Base-by-base conservation (phyloP, 2,888 invertebrate genomes). In the Lordiphosa andalusiaca region DNA sequence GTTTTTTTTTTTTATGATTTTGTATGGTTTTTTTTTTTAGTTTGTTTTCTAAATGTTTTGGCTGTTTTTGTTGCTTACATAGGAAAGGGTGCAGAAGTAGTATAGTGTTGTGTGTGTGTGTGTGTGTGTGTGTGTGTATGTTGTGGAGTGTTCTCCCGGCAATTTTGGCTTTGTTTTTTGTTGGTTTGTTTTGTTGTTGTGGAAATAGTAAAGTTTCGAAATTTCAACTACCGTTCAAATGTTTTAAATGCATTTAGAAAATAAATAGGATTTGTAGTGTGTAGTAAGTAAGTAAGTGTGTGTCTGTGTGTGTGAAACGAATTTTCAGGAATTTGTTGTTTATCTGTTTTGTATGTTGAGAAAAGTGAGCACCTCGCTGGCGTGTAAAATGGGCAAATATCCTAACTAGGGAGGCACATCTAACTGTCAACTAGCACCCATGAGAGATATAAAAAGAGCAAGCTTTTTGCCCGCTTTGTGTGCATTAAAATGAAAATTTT, bases 161-260 rank as follows among this genome's bases (percentile, higher is more conserved):
- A 83, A 84, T 84, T 84, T 83, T 70, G 73, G 76, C 73, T 65
- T 84, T 60, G 42, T 62, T 53, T 16, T 12, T 63, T 25, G 38
- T 55, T 63, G 21, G 38, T 55, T 16, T 16, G 16, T 16, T 16
- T 16, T 25, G 38, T 55, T 55, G 67, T 52, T 21, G 25, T 83
- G 80, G 80, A 85, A 80, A 80, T 83, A 83, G 77, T 83, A 83
- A 80, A 85, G 81, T 85, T 83, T 78, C 72, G 62, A 64, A 78
- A 72, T 74, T 84, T 69, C 49, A 69, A 71, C 72, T 74, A 60
- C 60, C 57, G 69, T 65, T 82, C 76, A 82, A 78, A 71, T 78
- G 71, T 64, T 71, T 76, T 81, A 81, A 81, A 81, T 81, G 80
- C 80, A 81, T 85, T 83, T 73, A 76, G 80, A 81, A 85, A 85